Conservation (phyloP, 2,113 vertebrate species). For the Nothobranchius furzeri region DNA sequence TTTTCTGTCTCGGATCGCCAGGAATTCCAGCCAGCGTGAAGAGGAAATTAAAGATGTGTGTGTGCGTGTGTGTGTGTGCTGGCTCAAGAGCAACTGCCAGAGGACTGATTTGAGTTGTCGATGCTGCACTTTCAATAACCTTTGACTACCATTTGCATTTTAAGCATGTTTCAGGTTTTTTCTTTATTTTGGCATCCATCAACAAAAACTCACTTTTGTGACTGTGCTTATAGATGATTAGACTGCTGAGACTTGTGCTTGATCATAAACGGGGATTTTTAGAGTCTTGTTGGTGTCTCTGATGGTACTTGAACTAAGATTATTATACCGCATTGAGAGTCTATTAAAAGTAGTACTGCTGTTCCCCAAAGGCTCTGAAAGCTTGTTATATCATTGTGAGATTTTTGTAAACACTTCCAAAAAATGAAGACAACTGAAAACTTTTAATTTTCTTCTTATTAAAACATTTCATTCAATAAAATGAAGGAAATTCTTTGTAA, state of each 20-base stretch:
- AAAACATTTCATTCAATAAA: neutral
- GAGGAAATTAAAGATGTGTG: constrained; percentile 50
- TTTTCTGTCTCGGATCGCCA: constrained; percentile 28
- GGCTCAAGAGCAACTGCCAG: constrained; percentile 29
- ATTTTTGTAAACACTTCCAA: neutral
- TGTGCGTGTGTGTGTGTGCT: constrained; percentile 9
- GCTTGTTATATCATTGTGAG: constrained; percentile 11
- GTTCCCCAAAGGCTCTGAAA: constrained; percentile 15
- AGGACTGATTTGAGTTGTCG: constrained; percentile 29
- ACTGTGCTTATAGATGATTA: constrained; percentile 25
- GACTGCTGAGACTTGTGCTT: constrained; percentile 14
- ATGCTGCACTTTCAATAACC: constrained; percentile 20
- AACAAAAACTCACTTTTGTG: neutral
- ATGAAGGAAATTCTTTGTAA: neutral
- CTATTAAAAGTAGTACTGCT: constrained; percentile 3
- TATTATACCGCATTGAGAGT: constrained; percentile 14
- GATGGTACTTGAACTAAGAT: constrained; percentile 29
- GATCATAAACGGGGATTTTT: constrained; percentile 31
- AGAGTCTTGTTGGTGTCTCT: constrained; percentile 23
- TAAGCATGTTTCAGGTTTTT: constrained; percentile 5
- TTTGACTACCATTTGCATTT: constrained; percentile 8
- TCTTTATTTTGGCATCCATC: neutral
- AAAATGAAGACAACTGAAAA: neutral
- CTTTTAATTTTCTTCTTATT: neutral
- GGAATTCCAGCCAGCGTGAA: constrained; percentile 48